Percentiles rank a stretch among this genome's conserved stretches.
Evolutionary conservation across 1,140 invertebrate species (phyloP).

Genomic region (Piezodorus guildinii): DNA sequence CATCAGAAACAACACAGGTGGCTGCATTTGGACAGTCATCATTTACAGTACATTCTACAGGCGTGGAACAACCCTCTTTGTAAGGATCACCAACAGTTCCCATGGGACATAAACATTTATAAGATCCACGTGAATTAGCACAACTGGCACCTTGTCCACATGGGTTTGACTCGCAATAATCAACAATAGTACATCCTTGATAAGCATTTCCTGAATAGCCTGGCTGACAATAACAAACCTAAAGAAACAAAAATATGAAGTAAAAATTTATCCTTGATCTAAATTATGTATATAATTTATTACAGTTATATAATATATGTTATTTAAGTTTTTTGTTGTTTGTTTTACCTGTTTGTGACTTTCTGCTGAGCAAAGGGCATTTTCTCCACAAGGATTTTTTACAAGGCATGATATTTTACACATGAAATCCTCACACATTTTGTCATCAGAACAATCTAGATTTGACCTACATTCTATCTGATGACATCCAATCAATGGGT

Average conservation of each 20-base stretch:
- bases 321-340: too few relatives aligned
- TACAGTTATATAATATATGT: too few relatives aligned
- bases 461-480: constrained; percentile 60
- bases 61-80: constrained; percentile 58
- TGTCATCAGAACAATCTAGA: constrained; percentile 64
- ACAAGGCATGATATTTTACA: constrained; percentile 75
- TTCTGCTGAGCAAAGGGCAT: constrained; percentile 70
- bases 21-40: constrained; percentile 66
- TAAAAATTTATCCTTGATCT: constrained; percentile 1
- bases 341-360: constrained; percentile 47
- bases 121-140: constrained; percentile 66
- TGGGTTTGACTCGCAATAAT: constrained; percentile 63
- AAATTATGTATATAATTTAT: background rate
- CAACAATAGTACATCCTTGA: constrained; percentile 55
- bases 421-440: constrained; percentile 63
- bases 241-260: background rate
- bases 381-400: constrained; percentile 66
- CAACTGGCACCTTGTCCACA: constrained; percentile 75
- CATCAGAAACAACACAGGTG: constrained; percentile 52
- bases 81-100: constrained; percentile 74
- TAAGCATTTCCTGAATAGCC: constrained; percentile 69
- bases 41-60: constrained; percentile 63
- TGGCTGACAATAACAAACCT: constrained; percentile 68
- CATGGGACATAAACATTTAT: constrained; percentile 62
- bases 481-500: constrained; percentile 63